phyloP scores from a whole-genome alignment of 37 sponge, comb jelly and placozoan species.

The Beroe ovata region DNA sequence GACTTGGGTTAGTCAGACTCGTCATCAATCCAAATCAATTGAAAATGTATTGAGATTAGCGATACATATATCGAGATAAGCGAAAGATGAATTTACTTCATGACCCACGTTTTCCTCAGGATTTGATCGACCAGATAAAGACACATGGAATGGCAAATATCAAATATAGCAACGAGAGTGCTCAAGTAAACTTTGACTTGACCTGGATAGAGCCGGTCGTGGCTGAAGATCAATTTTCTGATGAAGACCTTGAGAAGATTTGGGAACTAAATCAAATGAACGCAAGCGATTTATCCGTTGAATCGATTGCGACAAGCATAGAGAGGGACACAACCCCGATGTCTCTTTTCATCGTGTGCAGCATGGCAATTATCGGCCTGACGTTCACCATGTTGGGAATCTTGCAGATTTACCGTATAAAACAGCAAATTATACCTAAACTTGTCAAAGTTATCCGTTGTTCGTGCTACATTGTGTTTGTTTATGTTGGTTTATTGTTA shows the following conservation, averaged over 20 bases:
- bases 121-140: background rate
- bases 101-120: background rate
- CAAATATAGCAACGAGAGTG: background rate
- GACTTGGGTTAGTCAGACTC: background rate
- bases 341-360: background rate
- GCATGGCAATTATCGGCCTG: background rate
- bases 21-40: too few relatives aligned
- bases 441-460: background rate
- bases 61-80: too few relatives aligned
- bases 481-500: background rate
- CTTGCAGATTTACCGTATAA: background rate
- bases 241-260: background rate
- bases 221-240: background rate
- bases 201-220: background rate
- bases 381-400: background rate
- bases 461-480: background rate
- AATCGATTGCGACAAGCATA: background rate
- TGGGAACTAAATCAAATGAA: background rate
- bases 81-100: too few relatives aligned
- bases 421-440: background rate
- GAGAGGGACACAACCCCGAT: background rate
- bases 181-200: background rate
- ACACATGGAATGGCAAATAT: background rate
- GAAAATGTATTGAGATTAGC: too few relatives aligned
- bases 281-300: background rate